Conservation (phyloP, 2,797 vertebrate species). For the Morelia viridis region DNA sequence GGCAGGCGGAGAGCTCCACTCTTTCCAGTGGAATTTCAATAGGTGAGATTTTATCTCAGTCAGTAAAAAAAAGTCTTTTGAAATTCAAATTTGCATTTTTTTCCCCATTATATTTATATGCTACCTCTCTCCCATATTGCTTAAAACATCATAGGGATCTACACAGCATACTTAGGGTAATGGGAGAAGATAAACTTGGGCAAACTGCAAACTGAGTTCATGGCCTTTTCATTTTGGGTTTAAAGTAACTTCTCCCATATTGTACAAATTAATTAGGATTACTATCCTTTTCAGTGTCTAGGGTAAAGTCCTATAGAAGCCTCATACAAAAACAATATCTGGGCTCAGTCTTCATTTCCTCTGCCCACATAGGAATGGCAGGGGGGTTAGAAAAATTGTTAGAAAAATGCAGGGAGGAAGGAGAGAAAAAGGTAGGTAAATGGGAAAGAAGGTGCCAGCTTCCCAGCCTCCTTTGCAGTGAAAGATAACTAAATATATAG, state of each 20-base stretch:
- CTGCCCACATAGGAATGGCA: not conserved
- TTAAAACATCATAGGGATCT: not conserved
- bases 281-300: not conserved
- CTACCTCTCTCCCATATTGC: not conserved
- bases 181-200: not conserved
- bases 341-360: not conserved
- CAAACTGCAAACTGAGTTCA: not conserved
- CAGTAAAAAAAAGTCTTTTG: not conserved
- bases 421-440: not conserved
- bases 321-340: not conserved
- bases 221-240: not conserved
- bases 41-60: constrained; percentile 72
- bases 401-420: not conserved
- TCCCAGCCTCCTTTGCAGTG: not conserved
- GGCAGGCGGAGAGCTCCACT: constrained; percentile 94
- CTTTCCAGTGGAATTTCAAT: constrained; percentile 97
- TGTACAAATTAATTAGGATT: not conserved
- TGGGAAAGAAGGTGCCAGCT: not conserved
- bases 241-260: not conserved
- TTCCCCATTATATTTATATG: not conserved
- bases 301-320: not conserved
- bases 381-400: not conserved
- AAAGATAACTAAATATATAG: not conserved
- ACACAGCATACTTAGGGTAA: too few species aligned
- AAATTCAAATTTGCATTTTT: not conserved